phyloP scores from a whole-genome alignment of 1,140 invertebrate genomes.

The Harpegnathos saltator region DNA sequence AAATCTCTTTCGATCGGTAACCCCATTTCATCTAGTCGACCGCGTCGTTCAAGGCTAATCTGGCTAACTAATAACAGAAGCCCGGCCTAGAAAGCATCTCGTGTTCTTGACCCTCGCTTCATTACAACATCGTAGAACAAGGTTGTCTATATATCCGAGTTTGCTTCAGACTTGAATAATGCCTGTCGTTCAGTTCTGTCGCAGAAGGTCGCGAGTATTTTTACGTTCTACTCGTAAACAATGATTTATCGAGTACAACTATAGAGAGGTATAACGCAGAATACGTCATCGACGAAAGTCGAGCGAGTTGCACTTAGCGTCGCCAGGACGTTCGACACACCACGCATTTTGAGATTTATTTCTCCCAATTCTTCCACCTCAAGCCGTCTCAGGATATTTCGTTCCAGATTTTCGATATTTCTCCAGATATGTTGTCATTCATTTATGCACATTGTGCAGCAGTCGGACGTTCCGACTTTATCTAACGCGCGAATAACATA shows the following conservation, averaged over 20 bases:
- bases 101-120: constrained; percentile 15
- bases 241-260: no score
- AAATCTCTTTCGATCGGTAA: background rate
- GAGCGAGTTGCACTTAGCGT: background rate
- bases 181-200: no score
- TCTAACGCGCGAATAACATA: constrained; percentile 11
- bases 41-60: background rate
- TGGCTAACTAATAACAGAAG: constrained; percentile 15
- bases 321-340: background rate
- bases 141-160: no score
- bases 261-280: background rate
- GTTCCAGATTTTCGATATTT: no score
- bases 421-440: background rate
- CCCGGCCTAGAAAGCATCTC: background rate
- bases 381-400: background rate
- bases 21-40: background rate
- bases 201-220: no score
- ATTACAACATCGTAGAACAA: background rate
- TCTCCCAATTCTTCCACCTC: background rate
- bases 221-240: no score
- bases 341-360: background rate
- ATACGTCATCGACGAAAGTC: background rate
- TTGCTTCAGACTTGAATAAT: no score
- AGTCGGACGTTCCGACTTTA: background rate
- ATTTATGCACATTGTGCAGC: no score